phyloP scores from a whole-genome alignment of 2,888 invertebrate genomes.

The Machimus atricapillus region DNA sequence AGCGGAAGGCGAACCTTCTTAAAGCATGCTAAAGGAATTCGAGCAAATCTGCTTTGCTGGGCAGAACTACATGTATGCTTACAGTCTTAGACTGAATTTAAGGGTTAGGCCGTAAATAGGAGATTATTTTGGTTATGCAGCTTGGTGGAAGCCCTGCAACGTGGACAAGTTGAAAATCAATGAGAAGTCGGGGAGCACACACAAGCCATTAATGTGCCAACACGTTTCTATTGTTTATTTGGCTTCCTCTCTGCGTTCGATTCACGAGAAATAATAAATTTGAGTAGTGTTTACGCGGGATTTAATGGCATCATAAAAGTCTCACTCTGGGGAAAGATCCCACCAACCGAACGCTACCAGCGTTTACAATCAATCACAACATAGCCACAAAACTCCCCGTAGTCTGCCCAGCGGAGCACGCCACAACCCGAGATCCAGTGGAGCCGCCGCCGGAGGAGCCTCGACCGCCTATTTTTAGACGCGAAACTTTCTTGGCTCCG shows the following conservation, averaged over 20 bases:
- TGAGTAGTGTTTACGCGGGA: conserved; percentile 7
- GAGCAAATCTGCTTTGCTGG: background rate
- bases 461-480: background rate
- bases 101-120: background rate
- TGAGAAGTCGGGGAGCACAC: background rate
- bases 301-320: conserved; percentile 17
- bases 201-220: conserved; percentile 43
- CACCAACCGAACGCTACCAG: background rate
- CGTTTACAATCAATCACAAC: background rate
- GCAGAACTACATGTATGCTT: background rate
- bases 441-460: background rate
- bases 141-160: conserved; percentile 8
- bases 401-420: background rate
- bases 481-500: background rate
- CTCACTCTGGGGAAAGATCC: background rate
- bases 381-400: background rate
- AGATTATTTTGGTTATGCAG: background rate
- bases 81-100: background rate
- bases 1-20: background rate
- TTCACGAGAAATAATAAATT: conserved; percentile 18
- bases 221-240: conserved; percentile 38
- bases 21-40: background rate
- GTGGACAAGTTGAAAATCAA: background rate
- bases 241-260: conserved; percentile 3
- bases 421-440: background rate